Base-by-base conservation (phyloP, 2,113 vertebrate species). In the Perca fluviatilis region DNA sequence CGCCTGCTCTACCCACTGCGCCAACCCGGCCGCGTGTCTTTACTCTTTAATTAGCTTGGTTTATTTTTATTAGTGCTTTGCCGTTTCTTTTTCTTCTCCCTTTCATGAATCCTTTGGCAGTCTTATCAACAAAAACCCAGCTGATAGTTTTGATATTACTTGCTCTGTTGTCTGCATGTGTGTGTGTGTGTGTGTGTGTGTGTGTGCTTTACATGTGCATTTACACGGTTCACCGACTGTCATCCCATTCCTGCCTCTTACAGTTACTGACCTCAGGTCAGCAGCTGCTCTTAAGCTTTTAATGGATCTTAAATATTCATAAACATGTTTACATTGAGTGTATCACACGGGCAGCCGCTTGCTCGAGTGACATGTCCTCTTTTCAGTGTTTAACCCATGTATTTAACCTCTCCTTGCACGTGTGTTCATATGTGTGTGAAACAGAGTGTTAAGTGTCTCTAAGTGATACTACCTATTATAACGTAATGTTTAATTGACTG, bases 281-380 rank as follows among this genome's bases (percentile, higher is more conserved):
- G 64, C 77, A 74, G 43, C 75, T 69, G 90, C 83, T 80, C 51
- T 77, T 62, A 23, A 61, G 67, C 69, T 86, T 91, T 90, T 88
- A 89, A 90, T 75, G 80, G 79, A 54, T 54, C 23, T 92, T 18
- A 92, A 91, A 86, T 86, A 92, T 94, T 87, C 54, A 92, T 70
- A 18, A 36, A 19, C 43, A 60, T 30, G 58, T 71, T 6, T 53
- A 25, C 10, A 33, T 61, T 30, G 43, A 77, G 75, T 60, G 16
- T 40, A 30, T 72, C 43, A 46, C 11, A 58, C 4, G 65, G 74
- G 19, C 27, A 65, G 47, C n/a, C 23, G 12, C 51, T 68, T 63
- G 47, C 21, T 66, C 3, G 21, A 36, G 25, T 11, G n/a, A 57
- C 27, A n/a, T 53, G 66, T 21, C 18, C 4, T 15, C 4, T 49